A percentile compares a stretch with the other conserved stretches of the same genome.
Evolutionary conservation across 2,888 invertebrate genomes (phyloP).

Genomic region (Flabesymbios commensalis): DNA sequence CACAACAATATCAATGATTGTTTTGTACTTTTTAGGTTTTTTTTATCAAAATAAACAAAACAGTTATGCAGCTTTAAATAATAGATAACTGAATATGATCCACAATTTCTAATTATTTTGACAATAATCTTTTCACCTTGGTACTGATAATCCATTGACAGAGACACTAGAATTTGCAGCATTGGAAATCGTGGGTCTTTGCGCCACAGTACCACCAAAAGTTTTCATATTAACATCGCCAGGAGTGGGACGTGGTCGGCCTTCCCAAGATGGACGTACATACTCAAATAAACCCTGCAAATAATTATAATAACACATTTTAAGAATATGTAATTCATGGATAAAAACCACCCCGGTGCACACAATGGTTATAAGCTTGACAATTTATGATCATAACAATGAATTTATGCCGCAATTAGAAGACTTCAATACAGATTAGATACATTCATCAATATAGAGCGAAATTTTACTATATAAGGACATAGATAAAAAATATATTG

Average conservation of each 20-base stretch:
- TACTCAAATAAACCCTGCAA: constrained; percentile 57
- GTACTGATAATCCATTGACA: no score
- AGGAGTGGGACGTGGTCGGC: constrained; percentile 23
- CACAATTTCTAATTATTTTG: no score
- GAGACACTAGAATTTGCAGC: no score
- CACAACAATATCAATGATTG: no score
- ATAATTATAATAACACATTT: constrained; percentile 3
- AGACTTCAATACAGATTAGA: background rate
- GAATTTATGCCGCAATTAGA: background rate
- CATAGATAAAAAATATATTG: no score
- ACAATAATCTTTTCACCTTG: no score
- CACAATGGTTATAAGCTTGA: background rate
- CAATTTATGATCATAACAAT: background rate
- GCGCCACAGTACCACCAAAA: constrained; percentile 49
- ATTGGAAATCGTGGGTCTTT: constrained; percentile 40
- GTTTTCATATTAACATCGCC: constrained; percentile 46
- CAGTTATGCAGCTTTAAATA: no score
- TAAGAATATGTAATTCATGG: background rate
- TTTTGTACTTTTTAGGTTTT: no score
- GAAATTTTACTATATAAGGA: no score
- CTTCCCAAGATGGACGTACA: constrained; percentile 53
- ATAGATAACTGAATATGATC: no score
- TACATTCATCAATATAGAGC: no score
- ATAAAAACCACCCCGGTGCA: background rate
- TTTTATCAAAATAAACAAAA: no score